phyloP scores from a whole-genome alignment of 1,140 invertebrate species.

The Drosophila setifemur region DNA sequence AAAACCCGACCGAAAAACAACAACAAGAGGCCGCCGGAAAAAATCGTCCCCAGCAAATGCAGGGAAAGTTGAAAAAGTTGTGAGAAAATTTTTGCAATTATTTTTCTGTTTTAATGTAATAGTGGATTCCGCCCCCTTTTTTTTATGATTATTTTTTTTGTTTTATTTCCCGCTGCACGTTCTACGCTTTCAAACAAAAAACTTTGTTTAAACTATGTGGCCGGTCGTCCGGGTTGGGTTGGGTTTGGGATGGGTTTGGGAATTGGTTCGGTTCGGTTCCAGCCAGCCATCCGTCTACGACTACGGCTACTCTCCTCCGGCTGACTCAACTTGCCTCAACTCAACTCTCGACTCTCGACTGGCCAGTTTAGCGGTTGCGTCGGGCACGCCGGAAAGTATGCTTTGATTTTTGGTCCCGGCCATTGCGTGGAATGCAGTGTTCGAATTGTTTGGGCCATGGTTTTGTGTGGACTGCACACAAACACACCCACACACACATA shows the following conservation, averaged over 20 bases:
- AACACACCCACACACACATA: background rate
- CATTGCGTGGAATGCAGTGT: slow-evolving; percentile 70
- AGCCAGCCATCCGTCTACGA: background rate
- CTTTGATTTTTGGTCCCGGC: slow-evolving; percentile 62
- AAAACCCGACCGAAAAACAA: slow-evolving; percentile 25
- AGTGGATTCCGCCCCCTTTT: slow-evolving; percentile 36
- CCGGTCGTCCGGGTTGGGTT: slow-evolving; percentile 13
- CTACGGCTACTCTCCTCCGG: background rate
- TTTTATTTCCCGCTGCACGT: slow-evolving; percentile 15
- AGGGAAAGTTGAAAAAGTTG: slow-evolving; percentile 69
- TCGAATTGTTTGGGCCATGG: slow-evolving; percentile 64
- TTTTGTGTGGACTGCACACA: slow-evolving; percentile 17
- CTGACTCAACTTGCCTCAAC: slow-evolving; percentile 3
- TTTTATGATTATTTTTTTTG: slow-evolving; percentile 24
- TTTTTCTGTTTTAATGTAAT: slow-evolving; percentile 78
- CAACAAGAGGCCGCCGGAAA: too few species aligned
- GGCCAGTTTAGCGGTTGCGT: slow-evolving; percentile 68
- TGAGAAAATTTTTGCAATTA: slow-evolving; percentile 72
- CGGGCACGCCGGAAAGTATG: slow-evolving; percentile 61
- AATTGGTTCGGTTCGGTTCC: background rate
- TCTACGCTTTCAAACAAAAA: slow-evolving; percentile 67
- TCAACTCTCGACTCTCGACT: too few species aligned
- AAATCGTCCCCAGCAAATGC: slow-evolving; percentile 29
- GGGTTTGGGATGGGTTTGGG: slow-evolving; percentile 10
- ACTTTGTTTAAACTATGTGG: slow-evolving; percentile 74